Conservation (phyloP, 2,113 vertebrate species). For the Phyllopteryx taeniolatus region DNA sequence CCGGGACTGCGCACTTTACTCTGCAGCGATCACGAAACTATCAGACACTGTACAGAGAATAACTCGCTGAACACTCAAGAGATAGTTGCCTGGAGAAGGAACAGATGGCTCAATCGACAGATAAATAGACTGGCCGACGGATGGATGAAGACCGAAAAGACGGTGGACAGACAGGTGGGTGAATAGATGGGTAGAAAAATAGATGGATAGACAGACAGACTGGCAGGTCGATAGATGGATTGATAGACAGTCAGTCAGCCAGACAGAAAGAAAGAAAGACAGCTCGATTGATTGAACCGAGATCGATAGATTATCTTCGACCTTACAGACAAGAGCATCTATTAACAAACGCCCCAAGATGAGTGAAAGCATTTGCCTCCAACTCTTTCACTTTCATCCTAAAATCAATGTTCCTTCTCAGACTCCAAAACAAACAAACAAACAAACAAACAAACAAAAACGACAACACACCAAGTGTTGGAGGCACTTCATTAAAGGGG, state of each 20-base stretch:
- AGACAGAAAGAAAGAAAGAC: background rate
- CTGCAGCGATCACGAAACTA: conserved; percentile 4
- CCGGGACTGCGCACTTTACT: background rate
- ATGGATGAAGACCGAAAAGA: background rate
- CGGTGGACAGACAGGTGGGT: background rate
- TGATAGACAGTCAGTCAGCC: background rate
- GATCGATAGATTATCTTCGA: background rate
- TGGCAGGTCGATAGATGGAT: background rate
- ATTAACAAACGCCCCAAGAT: background rate
- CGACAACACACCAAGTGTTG: background rate
- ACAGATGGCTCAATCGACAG: background rate
- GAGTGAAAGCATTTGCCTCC: background rate
- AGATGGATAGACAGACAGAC: background rate
- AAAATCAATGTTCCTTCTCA: conserved; percentile 11
- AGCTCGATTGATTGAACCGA: background rate
- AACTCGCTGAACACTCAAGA: background rate
- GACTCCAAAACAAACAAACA: background rate
- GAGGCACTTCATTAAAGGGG: conserved; percentile 42
- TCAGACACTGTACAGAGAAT: background rate
- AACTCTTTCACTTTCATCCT: background rate
- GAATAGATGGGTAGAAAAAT: background rate
- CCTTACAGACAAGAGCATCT: background rate
- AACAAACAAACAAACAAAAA: background rate
- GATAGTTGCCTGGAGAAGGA: background rate
- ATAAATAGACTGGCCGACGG: background rate